Percentiles rank a stretch among this genome's conserved stretches.
Conservation (phyloP, 2,797 vertebrate genomes). For the Urophycis tenuis region DNA sequence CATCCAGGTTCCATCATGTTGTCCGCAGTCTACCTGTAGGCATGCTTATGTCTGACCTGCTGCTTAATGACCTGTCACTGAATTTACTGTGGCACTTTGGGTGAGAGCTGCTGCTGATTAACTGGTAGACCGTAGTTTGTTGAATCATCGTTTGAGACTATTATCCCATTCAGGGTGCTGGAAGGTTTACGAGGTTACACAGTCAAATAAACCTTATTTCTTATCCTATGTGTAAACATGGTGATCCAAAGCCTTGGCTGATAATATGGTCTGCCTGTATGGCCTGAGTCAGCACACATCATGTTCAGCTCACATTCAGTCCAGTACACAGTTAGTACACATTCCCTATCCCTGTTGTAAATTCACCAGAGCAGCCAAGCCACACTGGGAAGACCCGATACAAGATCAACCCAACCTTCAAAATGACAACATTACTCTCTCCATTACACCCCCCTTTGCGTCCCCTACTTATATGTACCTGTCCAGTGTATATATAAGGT, state of each 20-base stretch:
- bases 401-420: slow-evolving; percentile 12
- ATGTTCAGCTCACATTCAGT: neutral
- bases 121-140: neutral
- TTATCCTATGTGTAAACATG: neutral
- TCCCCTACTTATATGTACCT: slow-evolving; percentile 39
- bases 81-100: neutral
- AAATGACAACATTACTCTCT: slow-evolving; percentile 19
- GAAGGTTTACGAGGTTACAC: neutral
- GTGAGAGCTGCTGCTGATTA: neutral
- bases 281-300: neutral
- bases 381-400: slow-evolving; percentile 2
- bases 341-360: neutral
- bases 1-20: neutral
- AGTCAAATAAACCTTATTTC: neutral
- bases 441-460: slow-evolving; percentile 36
- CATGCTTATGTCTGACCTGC: too few species aligned
- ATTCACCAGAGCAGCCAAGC: neutral
- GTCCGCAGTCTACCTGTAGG: neutral
- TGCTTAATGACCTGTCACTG: neutral
- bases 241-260: neutral
- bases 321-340: neutral
- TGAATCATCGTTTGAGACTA: neutral
- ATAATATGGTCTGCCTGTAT: neutral
- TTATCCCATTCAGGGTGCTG: neutral
- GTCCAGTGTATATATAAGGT: slow-evolving; percentile 37